phyloP scores from a whole-genome alignment of 2,113 vertebrate species.

The Indri indri region DNA sequence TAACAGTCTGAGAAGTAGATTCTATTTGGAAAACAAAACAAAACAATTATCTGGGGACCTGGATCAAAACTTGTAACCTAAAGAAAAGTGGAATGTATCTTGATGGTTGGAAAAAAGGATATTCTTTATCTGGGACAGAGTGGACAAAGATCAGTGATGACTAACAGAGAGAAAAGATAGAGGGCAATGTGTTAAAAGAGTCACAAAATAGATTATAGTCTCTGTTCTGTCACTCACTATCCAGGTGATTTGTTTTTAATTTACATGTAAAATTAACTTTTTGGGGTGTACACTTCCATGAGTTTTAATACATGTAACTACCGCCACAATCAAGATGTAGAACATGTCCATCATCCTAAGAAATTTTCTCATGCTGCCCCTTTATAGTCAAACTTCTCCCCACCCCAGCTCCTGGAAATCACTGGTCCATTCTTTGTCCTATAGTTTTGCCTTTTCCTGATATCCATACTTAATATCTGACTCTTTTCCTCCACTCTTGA shows the following conservation, averaged over 20 bases:
- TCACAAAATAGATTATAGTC: not conserved
- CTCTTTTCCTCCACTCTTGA: slow-evolving; percentile 1
- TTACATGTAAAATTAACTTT: not conserved
- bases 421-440: not conserved
- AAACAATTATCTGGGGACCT: not conserved
- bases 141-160: not conserved
- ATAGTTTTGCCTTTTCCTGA: not conserved
- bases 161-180: not conserved
- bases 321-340: not conserved
- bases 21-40: not conserved
- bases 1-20: not conserved
- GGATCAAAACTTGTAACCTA: not conserved
- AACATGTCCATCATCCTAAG: not conserved
- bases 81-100: not conserved
- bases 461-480: not conserved
- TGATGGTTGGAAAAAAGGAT: not conserved
- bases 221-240: not conserved
- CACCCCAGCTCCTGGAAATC: not conserved
- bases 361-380: not conserved
- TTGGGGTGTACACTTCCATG: not conserved
- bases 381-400: not conserved
- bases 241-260: not conserved
- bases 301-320: not conserved
- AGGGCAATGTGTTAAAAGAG: not conserved
- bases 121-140: not conserved